These are phyloP conservation scores for Eulemur rufifrons DNA, from an alignment of 2,113 vertebrate genomes.

Conservation along the genomic window DNA sequence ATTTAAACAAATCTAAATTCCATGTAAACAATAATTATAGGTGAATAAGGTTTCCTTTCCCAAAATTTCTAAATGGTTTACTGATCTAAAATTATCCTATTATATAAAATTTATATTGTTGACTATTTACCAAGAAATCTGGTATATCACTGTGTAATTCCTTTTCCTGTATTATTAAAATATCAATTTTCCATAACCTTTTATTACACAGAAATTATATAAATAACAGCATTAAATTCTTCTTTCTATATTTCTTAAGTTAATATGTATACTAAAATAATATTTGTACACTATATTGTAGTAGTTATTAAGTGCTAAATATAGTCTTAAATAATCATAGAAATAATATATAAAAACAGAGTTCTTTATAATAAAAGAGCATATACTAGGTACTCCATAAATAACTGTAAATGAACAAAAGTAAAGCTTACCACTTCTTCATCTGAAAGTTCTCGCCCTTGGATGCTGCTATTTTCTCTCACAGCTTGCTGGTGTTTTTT, in stretches of 20 bases:
- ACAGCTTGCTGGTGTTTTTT: constrained; percentile 97
- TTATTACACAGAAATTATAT: not conserved
- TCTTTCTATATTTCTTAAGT: not conserved
- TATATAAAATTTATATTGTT: not conserved
- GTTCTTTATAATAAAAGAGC: not conserved
- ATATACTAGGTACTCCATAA: not conserved
- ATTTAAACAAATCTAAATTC: constrained; percentile 16
- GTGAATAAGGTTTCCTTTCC: not conserved
- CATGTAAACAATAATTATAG: not conserved
- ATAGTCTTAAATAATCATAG: not conserved
- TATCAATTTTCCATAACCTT: not conserved
- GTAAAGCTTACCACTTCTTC: constrained; percentile 96
- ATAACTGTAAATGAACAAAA: not conserved
- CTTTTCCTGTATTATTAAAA: not conserved
- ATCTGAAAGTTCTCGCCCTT: constrained; percentile 97
- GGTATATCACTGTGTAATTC: not conserved
- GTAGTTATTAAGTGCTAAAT: not conserved
- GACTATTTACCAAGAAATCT: not conserved
- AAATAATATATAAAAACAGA: not conserved
- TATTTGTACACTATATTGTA: not conserved
- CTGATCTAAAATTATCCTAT: not conserved
- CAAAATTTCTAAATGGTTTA: not conserved
- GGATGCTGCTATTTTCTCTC: constrained; percentile 98
- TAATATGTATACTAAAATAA: not conserved
- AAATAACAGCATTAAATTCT: not conserved